A percentile compares a stretch with the other conserved stretches of the same genome.
Conservation (phyloP, 1,140 invertebrate genomes). For the Drosophila paulistorum region DNA sequence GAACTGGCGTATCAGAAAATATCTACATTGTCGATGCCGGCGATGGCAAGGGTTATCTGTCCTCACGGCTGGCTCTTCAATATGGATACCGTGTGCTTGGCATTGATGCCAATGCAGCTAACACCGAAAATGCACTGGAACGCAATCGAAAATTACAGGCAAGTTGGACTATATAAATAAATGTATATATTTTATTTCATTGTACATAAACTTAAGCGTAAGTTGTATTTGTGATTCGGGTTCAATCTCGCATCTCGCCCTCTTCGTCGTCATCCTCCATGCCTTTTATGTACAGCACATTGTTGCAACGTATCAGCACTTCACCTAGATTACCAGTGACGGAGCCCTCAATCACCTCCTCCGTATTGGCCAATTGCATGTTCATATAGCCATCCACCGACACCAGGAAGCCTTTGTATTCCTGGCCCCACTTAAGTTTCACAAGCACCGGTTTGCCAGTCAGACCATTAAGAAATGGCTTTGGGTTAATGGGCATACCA, state of each 20-base stretch:
- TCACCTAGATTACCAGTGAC: slow-evolving; percentile 97
- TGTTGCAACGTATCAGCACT: slow-evolving; percentile 99
- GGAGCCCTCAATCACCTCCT: slow-evolving; percentile 97
- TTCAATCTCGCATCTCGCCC: slow-evolving; percentile 96
- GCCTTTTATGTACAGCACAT: slow-evolving; percentile 98
- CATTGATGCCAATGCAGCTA: slow-evolving; percentile 88
- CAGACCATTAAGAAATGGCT: slow-evolving; percentile 98
- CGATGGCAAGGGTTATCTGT: slow-evolving; percentile 93
- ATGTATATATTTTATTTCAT: slow-evolving; percentile 64
- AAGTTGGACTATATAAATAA: slow-evolving; percentile 60
- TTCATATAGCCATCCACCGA: slow-evolving; percentile 99
- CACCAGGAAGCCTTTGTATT: slow-evolving; percentile 99
- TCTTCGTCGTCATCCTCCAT: slow-evolving; percentile 99
- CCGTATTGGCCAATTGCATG: slow-evolving; percentile 98
- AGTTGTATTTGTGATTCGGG: slow-evolving; percentile 22
- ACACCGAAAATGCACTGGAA: slow-evolving; percentile 87
- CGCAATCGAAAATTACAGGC: slow-evolving; percentile 86
- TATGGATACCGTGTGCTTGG: slow-evolving; percentile 90
- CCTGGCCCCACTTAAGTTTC: slow-evolving; percentile 99
- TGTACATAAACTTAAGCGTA: slow-evolving; percentile 52
- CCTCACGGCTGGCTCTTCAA: slow-evolving; percentile 88
- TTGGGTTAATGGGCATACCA: slow-evolving; percentile 98
- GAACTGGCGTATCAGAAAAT: background rate
- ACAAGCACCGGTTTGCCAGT: slow-evolving; percentile 99
- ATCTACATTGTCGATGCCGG: slow-evolving; percentile 90